A percentile compares a stretch with the other conserved stretches of the same genome.
phyloP scores from a whole-genome alignment of 2,888 invertebrate genomes.

The Acleris holmiana region DNA sequence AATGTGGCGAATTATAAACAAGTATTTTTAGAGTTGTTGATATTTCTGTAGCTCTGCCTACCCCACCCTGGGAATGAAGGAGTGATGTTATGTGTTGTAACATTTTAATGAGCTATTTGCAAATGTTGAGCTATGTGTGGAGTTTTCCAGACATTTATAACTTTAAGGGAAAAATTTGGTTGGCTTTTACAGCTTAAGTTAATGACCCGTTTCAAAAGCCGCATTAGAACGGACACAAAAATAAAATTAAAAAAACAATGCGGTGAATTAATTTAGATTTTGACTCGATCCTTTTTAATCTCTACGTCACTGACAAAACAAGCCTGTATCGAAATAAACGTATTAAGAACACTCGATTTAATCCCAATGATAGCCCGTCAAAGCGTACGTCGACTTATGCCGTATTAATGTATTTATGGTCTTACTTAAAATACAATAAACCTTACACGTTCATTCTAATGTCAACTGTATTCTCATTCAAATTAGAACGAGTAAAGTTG shows the following conservation, averaged over 20 bases:
- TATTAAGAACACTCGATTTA: conserved; percentile 73
- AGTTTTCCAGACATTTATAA: background rate
- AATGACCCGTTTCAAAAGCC: background rate
- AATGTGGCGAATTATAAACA: too few relatives aligned
- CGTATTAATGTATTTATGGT: conserved; percentile 55
- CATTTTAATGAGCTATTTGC: too few relatives aligned
- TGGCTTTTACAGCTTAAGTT: background rate
- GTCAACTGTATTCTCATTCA: background rate
- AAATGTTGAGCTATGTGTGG: too few relatives aligned
- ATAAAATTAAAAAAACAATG: background rate
- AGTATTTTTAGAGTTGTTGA: too few relatives aligned
- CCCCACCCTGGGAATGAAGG: too few relatives aligned
- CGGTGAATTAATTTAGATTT: conserved; percentile 22
- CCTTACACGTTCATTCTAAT: background rate
- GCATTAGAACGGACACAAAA: background rate
- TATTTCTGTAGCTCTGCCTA: too few relatives aligned
- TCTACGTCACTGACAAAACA: conserved; percentile 26
- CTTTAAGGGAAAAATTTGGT: background rate
- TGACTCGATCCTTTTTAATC: conserved; percentile 29
- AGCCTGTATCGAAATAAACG: conserved; percentile 66
- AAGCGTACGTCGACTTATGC: conserved; percentile 67
- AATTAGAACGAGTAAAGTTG: background rate
- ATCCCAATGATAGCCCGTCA: conserved; percentile 62
- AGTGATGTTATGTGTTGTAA: too few relatives aligned
- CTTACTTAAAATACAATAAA: conserved; percentile 36